Evolutionary conservation across 2,888 invertebrate species (phyloP), one percentile per base, ranked within the genome.

Genomic region (Lasioglossum vierecki): DNA sequence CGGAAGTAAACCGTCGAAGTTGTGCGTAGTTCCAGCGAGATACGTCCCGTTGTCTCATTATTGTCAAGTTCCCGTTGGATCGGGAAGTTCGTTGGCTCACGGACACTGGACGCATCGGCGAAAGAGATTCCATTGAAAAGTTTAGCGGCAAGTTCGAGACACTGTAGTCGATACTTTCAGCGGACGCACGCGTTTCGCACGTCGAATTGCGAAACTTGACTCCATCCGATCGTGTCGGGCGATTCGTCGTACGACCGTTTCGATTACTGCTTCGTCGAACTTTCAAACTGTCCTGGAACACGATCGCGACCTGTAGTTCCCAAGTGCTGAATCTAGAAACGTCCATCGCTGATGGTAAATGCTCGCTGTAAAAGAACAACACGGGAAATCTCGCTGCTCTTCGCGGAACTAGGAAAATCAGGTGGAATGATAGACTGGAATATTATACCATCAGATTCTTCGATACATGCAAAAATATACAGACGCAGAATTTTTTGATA

Each of bases 81-180:
- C 46, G 26, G 30, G n/a, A 79, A 63, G 57, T 83, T 75, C 15
- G 60, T 35, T 39, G 75, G 11, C 22, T 35, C 22, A 15, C 30
- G 9, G 44, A 53, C 49, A 35, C 68, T 60, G 35, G 63, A 18
- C 15, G 39, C 63, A 22, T 5, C 22, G 41, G 1, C 8, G 39
- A 73, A 70, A 75, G 77, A 49, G 75, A 82, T 53, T 80, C 26
- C 76, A 78, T 63, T 70, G 75, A 72, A 85, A 73, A 85, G 76
- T 86, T 44, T 82, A 39, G n/a, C 39, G 57, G 57, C 49, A 66
- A 66, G 49, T 76, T 82, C 71, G 35, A 49, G 66, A 63, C 39
- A 66, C 75, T 57, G 57, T 18, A 35, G 41, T 15, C 53, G 39
- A 68, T 35, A 71, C 75, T 44, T 72, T 35, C 70, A 35, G 18